Conservation (phyloP, 2,113 vertebrate genomes). For the Psilopogon haemacephalus region DNA sequence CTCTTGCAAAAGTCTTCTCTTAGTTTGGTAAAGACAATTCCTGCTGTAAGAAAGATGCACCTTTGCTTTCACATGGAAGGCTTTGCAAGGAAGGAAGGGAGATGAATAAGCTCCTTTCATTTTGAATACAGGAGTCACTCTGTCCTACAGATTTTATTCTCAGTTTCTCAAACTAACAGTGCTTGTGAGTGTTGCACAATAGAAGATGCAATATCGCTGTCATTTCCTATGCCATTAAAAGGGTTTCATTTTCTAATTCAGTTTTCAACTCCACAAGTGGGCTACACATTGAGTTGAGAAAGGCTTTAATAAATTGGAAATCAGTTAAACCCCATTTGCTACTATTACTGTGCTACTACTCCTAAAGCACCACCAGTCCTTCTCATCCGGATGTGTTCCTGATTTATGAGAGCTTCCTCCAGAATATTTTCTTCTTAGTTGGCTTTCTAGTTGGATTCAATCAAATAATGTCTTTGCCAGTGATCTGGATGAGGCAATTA, state of each 20-base stretch:
- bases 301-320: constrained; percentile 37
- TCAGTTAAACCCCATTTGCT: constrained; percentile 30
- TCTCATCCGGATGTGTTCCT: background rate
- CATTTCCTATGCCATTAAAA: constrained; percentile 44
- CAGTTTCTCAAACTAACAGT: constrained; percentile 21
- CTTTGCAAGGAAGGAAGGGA: background rate
- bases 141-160: background rate
- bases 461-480: too few relatives aligned
- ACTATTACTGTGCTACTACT: background rate
- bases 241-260: constrained; percentile 54
- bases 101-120: background rate
- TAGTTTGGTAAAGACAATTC: background rate
- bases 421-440: background rate
- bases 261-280: constrained; percentile 23
- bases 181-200: constrained; percentile 20
- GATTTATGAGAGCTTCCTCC: background rate
- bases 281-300: constrained; percentile 13
- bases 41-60: background rate
- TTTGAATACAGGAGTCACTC: background rate
- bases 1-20: background rate
- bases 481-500: too few relatives aligned
- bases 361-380: background rate
- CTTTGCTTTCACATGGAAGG: background rate
- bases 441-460: background rate
- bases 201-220: constrained; percentile 13